Conservation (phyloP, 2,888 invertebrate species). For the Caenorhabditis sp. region DNA sequence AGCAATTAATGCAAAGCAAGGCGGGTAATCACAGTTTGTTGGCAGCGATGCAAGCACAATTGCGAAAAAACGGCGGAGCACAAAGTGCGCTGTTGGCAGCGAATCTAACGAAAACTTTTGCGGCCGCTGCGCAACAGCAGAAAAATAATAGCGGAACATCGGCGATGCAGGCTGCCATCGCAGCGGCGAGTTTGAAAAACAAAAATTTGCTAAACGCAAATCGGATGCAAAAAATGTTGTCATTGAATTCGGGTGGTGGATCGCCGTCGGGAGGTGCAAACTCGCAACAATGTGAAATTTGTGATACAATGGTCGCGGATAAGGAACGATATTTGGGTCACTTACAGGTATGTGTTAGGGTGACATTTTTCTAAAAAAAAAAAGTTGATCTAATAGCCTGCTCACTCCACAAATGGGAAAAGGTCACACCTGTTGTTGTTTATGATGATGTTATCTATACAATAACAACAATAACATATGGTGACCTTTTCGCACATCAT, state of each 20-base stretch:
- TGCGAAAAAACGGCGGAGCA: constrained; percentile 10
- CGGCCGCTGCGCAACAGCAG: background rate
- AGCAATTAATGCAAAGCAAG: constrained; percentile 11
- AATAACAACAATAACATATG: too few species aligned
- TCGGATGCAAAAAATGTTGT: background rate
- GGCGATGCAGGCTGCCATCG: constrained; percentile 15
- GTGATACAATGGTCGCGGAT: constrained; percentile 53
- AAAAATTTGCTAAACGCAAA: constrained; percentile 5
- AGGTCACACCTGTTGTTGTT: too few species aligned
- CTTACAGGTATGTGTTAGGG: constrained; percentile 45
- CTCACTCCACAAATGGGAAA: too few species aligned
- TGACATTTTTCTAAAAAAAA: background rate
- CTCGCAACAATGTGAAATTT: constrained; percentile 63
- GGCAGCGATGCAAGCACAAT: constrained; percentile 25
- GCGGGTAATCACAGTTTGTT: constrained; percentile 10
- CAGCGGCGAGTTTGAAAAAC: constrained; percentile 4
- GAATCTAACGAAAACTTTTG: background rate
- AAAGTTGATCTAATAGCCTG: too few species aligned
- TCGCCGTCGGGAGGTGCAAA: background rate
- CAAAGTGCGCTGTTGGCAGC: background rate
- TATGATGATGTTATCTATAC: too few species aligned
- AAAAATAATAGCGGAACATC: background rate
- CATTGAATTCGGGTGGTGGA: background rate
- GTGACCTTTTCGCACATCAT: too few species aligned
- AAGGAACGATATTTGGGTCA: constrained; percentile 56